A percentile compares a stretch with the other conserved stretches of the same genome.
phyloP scores from a whole-genome alignment of 2,797 vertebrate genomes.

The Enteromius afrohamiltoni region DNA sequence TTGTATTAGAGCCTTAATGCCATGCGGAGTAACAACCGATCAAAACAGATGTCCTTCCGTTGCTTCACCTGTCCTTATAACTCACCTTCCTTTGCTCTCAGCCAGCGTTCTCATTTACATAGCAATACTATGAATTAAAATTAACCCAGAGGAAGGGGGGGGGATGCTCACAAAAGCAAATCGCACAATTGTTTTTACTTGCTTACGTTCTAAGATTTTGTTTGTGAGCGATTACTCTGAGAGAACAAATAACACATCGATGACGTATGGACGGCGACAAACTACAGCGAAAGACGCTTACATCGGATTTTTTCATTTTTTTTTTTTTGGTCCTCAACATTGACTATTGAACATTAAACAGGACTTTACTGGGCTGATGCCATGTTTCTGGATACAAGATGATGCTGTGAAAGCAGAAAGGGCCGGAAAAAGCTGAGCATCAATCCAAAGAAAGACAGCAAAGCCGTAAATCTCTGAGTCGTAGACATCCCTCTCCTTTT shows the following conservation, averaged over 20 bases:
- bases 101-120: constrained; percentile 77
- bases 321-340: constrained; percentile 73
- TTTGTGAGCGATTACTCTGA: background rate
- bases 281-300: constrained; percentile 66
- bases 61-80: constrained; percentile 76
- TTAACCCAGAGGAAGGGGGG: constrained; percentile 67
- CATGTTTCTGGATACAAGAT: constrained; percentile 84
- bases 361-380: constrained; percentile 80
- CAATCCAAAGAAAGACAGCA: constrained; percentile 81
- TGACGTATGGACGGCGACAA: constrained; percentile 13
- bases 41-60: constrained; percentile 80
- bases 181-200: constrained; percentile 40
- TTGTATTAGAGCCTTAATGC: constrained; percentile 77
- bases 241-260: constrained; percentile 12
- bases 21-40: constrained; percentile 78
- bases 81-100: constrained; percentile 72
- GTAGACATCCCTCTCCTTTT: constrained; percentile 75
- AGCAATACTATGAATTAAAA: constrained; percentile 68
- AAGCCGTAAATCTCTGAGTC: constrained; percentile 80
- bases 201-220: constrained; percentile 5
- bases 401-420: constrained; percentile 81
- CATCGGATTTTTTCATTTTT: constrained; percentile 69
- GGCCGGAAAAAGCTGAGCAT: constrained; percentile 79
- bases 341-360: constrained; percentile 81
- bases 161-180: constrained; percentile 36